Evolutionary conservation across 2,888 invertebrate species (phyloP), one percentile per base, ranked within the genome.

Genomic region (Hyppa rectilinea): DNA sequence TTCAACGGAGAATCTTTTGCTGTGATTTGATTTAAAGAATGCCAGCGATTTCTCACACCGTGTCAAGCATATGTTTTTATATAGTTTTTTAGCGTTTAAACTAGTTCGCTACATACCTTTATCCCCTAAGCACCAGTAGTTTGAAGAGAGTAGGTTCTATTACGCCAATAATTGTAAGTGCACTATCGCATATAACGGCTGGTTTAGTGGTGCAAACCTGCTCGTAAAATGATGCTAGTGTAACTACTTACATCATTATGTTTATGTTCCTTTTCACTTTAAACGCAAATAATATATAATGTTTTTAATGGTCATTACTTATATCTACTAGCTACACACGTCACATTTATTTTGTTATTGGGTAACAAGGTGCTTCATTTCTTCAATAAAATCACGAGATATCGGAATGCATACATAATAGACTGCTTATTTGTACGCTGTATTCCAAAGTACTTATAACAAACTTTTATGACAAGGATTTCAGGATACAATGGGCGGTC

Each of bases 181-280:
- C 52, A 73, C n/a, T 65, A 43, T 43, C 31, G 55, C 69, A 38
- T 45, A 47, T 53, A 50, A 50, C 26, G 12, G 2, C 14, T 34
- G 34, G 40, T 50, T 14, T 70, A 70, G 17, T 59, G 34, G n/a
- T 43, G 70, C 34, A 70, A 69, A 70, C 50, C 29, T 43, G 58
- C 34, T 70, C 71, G 29, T 71, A 71, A 71, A 70, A 43, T 59
- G 38, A 60, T 43, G 45, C n/a, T 12, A 29, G 31, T 53, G n/a
- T n/a, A n/a, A n/a, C n/a, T n/a, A 45, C 2, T 12, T 40, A 40
- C 38, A 14, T 29, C 20, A 71, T 52, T 23, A 34, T 9, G 40
- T 72, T 73, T 50, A 72, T 70, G 38, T 40, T n/a, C 20, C 29
- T 73, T 65, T 40, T 47, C 65, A 53, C 58, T 73, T 53, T 47